Conservation (phyloP, 30 jellyfish, hydroid and myxozoan genomes). For the Mastigias papua region DNA sequence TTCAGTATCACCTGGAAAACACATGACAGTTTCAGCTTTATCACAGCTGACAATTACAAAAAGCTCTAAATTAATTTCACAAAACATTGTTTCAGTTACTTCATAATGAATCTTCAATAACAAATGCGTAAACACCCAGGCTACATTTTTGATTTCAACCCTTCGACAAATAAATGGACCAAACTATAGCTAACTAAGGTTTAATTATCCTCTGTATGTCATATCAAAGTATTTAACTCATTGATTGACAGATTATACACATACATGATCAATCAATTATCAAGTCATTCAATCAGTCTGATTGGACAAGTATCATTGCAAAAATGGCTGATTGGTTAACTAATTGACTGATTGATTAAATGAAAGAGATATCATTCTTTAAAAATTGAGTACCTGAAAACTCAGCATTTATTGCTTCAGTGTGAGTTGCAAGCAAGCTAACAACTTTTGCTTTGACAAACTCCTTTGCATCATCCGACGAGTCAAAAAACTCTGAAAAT, state of each 20-base stretch:
- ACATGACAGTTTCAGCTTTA: not conserved
- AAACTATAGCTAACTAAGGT: no score
- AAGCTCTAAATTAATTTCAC: no score
- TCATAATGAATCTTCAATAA: no score
- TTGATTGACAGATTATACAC: not conserved
- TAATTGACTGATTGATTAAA: no score
- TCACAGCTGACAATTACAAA: no score
- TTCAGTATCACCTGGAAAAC: constrained; percentile 75
- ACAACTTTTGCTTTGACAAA: constrained; percentile 95
- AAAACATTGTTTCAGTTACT: not conserved
- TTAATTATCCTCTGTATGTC: not conserved
- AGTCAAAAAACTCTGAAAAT: constrained; percentile 78
- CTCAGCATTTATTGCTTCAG: constrained; percentile 43
- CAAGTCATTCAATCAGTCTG: not conserved
- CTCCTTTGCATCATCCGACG: constrained; percentile 85
- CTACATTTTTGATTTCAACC: no score
- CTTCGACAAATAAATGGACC: no score
- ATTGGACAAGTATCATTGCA: no score
- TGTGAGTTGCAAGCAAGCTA: constrained; percentile 83
- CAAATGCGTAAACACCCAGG: no score
- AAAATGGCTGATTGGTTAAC: no score
- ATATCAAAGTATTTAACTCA: not conserved
- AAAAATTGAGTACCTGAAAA: constrained; percentile 21
- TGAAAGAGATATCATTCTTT: no score
- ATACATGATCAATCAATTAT: not conserved